A percentile compares a stretch with the other conserved stretches of the same genome.
phyloP scores from a whole-genome alignment of 1,140 invertebrate species.

The Potamilus streckersoni region DNA sequence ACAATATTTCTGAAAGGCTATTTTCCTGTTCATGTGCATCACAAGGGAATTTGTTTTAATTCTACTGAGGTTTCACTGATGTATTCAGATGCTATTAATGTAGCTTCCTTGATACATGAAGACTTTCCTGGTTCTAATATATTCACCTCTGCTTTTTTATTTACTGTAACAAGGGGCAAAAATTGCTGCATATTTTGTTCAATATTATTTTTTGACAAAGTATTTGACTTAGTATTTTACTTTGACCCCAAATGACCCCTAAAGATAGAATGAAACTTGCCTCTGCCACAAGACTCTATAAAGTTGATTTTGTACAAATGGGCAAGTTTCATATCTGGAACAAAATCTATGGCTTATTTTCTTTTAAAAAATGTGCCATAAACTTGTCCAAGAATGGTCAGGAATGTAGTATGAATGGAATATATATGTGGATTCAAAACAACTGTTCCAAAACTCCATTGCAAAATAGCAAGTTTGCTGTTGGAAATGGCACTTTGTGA shows the following conservation, averaged over 20 bases:
- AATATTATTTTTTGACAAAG: background rate
- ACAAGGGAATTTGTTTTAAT: too few species aligned
- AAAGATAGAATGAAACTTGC: background rate
- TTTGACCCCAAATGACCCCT: background rate
- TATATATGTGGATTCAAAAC: conserved; percentile 5
- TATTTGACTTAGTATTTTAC: background rate
- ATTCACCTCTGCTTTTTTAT: too few species aligned
- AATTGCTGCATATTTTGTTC: background rate
- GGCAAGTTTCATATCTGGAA: background rate
- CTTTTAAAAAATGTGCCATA: background rate
- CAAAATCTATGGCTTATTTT: background rate
- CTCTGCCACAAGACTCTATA: background rate
- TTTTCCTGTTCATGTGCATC: too few species aligned
- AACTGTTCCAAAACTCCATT: conserved; percentile 37
- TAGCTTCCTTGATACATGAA: too few species aligned
- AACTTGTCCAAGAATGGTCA: background rate
- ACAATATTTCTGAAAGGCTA: too few species aligned
- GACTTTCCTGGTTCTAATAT: too few species aligned
- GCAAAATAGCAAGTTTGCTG: conserved; percentile 44
- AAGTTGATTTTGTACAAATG: background rate
- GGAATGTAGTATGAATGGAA: background rate
- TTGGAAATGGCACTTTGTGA: conserved; percentile 45
- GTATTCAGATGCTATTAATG: too few species aligned
- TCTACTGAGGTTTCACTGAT: too few species aligned
- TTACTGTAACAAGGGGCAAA: too few species aligned